phyloP scores from a whole-genome alignment of 2,888 invertebrate species.

The Plagodis dolabraria region DNA sequence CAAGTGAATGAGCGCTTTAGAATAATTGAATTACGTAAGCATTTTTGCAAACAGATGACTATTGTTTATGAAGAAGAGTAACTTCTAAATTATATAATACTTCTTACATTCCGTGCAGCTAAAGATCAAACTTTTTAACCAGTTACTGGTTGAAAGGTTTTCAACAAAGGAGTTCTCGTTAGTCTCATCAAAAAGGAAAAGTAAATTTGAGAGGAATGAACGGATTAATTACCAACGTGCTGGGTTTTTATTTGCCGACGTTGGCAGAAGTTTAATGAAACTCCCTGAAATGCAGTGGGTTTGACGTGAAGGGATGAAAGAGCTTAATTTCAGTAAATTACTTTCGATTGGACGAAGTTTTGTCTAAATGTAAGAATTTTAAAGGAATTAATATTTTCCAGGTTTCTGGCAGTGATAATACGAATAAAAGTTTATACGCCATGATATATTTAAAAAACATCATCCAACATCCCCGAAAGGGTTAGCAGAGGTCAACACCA shows the following conservation, averaged over 20 bases:
- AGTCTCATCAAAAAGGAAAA: constrained; percentile 28
- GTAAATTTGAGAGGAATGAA: constrained; percentile 42
- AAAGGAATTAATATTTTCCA: background rate
- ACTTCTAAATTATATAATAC: constrained; percentile 17
- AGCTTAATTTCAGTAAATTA: constrained; percentile 3
- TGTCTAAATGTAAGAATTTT: background rate
- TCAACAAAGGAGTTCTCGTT: constrained; percentile 31
- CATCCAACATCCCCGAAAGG: no score
- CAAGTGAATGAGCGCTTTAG: constrained; percentile 30
- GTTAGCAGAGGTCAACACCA: no score
- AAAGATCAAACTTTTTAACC: background rate
- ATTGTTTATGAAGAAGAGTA: constrained; percentile 11
- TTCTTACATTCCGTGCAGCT: constrained; percentile 8
- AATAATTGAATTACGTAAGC: constrained; percentile 39
- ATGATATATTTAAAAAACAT: no score
- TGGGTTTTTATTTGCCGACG: constrained; percentile 39
- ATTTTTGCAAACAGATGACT: constrained; percentile 20
- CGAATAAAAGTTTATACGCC: no score
- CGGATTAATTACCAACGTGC: constrained; percentile 44
- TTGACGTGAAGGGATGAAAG: constrained; percentile 6
- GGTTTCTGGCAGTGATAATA: background rate
- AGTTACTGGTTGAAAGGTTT: constrained; percentile 23
- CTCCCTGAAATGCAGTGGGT: constrained; percentile 3
- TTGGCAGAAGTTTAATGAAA: constrained; percentile 9
- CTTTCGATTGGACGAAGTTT: background rate